Evolutionary conservation across 2,113 vertebrate species (phyloP).

Genomic region (Ivindomyrus marchei): DNA sequence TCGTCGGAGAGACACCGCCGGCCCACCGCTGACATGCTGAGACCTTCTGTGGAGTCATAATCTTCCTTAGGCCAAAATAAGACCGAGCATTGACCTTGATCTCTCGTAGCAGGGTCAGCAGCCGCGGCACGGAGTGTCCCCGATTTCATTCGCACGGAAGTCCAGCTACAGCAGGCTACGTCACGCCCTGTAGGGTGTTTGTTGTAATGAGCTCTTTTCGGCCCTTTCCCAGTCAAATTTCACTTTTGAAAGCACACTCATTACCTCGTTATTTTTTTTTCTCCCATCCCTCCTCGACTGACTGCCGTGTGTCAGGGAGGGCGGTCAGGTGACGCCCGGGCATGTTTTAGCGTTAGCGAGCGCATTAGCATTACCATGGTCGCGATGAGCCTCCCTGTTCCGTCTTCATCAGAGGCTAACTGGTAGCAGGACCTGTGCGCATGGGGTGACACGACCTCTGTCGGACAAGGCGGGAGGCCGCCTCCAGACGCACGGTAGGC

Average conservation of each 20-base stretch:
- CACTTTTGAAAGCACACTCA: neutral
- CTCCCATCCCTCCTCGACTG: neutral
- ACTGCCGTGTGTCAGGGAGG: neutral
- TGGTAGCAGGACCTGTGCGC: neutral
- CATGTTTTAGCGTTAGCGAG: constrained; percentile 21
- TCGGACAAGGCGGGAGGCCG: constrained; percentile 12
- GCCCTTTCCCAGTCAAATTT: neutral
- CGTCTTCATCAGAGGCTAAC: constrained; percentile 26
- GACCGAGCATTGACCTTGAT: neutral
- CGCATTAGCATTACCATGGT: constrained; percentile 15
- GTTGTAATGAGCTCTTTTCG: neutral
- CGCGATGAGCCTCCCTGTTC: constrained; percentile 11
- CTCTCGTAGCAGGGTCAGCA: neutral
- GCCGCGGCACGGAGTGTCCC: neutral
- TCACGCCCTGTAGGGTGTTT: neutral
- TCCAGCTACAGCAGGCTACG: neutral
- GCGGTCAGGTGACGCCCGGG: neutral
- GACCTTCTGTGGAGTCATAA: constrained; percentile 4
- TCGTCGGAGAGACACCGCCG: neutral
- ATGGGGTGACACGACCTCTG: constrained; percentile 20
- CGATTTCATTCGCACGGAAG: neutral
- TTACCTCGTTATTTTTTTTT: neutral
- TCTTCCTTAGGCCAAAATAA: neutral
- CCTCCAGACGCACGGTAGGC: constrained; percentile 15
- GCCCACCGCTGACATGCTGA: neutral